Conservation (phyloP, 2,797 vertebrate genomes). For the Karalla daura region DNA sequence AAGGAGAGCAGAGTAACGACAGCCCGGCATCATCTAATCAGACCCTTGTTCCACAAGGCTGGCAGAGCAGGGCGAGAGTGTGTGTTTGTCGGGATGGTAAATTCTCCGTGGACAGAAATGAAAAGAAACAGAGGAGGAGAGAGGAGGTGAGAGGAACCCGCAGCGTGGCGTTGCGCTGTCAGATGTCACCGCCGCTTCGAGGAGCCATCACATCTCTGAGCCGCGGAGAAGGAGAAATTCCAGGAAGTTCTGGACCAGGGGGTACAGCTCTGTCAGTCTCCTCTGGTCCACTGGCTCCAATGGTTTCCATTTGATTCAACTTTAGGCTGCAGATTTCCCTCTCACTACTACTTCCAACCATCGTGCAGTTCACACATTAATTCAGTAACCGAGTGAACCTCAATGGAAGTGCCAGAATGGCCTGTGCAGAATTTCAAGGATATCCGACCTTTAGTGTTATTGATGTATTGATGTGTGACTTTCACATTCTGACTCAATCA, state of each 20-base stretch:
- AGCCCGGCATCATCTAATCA: slow-evolving; percentile 65
- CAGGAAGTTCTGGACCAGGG: neutral
- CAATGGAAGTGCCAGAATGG: neutral
- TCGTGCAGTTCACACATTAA: neutral
- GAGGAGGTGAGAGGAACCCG: slow-evolving; percentile 38
- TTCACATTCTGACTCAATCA: neutral
- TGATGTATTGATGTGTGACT: neutral
- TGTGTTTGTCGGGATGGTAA: slow-evolving; percentile 46
- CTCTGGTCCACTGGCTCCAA: neutral
- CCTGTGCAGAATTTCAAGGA: neutral
- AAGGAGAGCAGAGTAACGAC: slow-evolving; percentile 63
- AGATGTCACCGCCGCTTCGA: slow-evolving; percentile 33
- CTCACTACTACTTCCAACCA: neutral
- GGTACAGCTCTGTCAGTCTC: neutral
- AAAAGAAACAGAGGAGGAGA: slow-evolving; percentile 23
- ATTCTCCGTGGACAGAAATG: slow-evolving; percentile 39
- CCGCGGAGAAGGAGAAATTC: neutral
- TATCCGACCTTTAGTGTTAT: neutral
- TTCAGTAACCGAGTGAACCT: neutral
- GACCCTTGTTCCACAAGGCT: slow-evolving; percentile 56
- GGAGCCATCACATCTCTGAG: slow-evolving; percentile 30
- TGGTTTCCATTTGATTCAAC: neutral
- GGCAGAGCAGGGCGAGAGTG: slow-evolving; percentile 41
- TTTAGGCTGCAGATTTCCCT: neutral
- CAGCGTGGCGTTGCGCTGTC: slow-evolving; percentile 36